phyloP scores from a whole-genome alignment of 2,888 invertebrate genomes.

The Pammene aurita region DNA sequence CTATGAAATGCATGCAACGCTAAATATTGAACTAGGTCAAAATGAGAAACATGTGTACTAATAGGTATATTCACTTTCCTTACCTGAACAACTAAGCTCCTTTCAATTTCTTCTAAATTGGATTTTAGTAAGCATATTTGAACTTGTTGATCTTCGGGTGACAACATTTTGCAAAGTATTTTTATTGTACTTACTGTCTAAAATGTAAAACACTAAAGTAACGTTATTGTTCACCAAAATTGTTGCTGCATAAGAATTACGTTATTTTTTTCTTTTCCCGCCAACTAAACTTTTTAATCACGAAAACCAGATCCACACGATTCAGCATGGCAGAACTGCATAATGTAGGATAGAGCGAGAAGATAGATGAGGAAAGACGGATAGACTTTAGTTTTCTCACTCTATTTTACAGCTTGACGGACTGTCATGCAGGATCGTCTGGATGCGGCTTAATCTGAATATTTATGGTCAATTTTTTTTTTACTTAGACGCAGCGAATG shows the following conservation, averaged over 20 bases:
- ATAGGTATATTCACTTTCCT: background rate
- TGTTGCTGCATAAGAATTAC: no score
- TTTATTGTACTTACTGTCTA: background rate
- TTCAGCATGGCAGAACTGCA: background rate
- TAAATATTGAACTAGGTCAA: no score
- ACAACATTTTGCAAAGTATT: slow-evolving; percentile 58
- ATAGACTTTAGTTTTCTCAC: background rate
- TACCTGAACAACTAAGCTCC: slow-evolving; percentile 66
- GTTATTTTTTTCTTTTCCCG: slow-evolving; percentile 11
- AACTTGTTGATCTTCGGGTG: slow-evolving; percentile 68
- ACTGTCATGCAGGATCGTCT: no score
- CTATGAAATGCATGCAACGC: no score
- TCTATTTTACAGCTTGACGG: background rate
- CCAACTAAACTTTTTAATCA: slow-evolving; percentile 5
- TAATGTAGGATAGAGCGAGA: background rate
- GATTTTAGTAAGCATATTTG: slow-evolving; percentile 70
- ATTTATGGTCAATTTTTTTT: no score
- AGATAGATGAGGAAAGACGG: background rate
- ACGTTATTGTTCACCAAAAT: background rate
- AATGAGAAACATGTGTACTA: no score
- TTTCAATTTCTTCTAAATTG: slow-evolving; percentile 68
- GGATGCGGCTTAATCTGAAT: no score
- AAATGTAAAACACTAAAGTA: background rate
- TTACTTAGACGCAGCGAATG: no score
- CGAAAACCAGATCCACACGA: background rate